Percentiles rank a stretch among this genome's conserved stretches.
Conservation (phyloP, 2,888 invertebrate species). For the Strigamia transsilvanica region DNA sequence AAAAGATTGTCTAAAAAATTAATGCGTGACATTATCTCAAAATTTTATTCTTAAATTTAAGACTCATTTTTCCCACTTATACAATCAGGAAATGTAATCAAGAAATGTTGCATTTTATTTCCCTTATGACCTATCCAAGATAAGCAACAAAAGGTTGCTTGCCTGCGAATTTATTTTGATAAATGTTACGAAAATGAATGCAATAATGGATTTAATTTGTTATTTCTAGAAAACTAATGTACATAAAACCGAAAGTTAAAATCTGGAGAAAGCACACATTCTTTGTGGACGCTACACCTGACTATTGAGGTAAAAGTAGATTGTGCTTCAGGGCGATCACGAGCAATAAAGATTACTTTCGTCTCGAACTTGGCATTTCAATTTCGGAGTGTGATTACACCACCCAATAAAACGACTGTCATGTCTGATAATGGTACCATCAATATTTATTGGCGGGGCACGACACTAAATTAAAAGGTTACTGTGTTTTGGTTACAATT, state of each 20-base stretch:
- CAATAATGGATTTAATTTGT: neutral
- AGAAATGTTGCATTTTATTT: constrained; percentile 30
- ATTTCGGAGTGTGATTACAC: constrained; percentile 44
- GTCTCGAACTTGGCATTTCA: constrained; percentile 49
- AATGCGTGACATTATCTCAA: neutral
- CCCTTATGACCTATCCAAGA: constrained; percentile 14
- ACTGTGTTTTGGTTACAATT: neutral
- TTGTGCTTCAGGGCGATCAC: constrained; percentile 41
- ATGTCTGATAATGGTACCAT: constrained; percentile 43
- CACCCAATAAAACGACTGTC: constrained; percentile 30
- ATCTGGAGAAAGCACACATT: neutral
- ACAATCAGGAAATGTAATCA: constrained; percentile 34
- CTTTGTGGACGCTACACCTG: constrained; percentile 29
- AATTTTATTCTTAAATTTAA: constrained; percentile 32
- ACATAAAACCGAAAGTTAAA: neutral
- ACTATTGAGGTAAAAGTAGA: constrained; percentile 43
- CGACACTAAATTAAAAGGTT: constrained; percentile 1
- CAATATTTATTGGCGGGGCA: constrained; percentile 16
- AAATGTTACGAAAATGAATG: constrained; percentile 4
- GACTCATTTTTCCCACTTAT: constrained; percentile 32
- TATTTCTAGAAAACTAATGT: neutral
- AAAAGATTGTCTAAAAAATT: neutral
- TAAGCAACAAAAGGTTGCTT: constrained; percentile 11
- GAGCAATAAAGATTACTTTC: constrained; percentile 48
- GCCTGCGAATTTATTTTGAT: constrained; percentile 16